Evolutionary conservation across 2,113 vertebrate genomes (phyloP).

Genomic region (Phrynosoma blainvillii): DNA sequence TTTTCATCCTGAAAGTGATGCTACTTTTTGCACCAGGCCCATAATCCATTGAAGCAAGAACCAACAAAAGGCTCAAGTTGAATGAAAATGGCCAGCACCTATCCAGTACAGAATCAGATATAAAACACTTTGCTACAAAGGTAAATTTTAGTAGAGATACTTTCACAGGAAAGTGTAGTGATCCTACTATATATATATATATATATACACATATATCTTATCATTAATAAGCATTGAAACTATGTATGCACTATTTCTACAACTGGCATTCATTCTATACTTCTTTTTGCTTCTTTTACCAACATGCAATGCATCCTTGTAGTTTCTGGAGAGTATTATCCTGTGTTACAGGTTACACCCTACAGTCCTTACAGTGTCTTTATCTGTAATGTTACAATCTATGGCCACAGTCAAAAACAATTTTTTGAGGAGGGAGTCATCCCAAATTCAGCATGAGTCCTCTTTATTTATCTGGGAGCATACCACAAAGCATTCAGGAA

Average conservation of each 20-base stretch:
- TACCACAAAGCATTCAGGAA: background rate
- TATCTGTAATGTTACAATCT: constrained; percentile 65
- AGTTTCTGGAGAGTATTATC: constrained; percentile 64
- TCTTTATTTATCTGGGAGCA: background rate
- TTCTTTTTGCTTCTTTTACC: constrained; percentile 45
- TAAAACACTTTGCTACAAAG: constrained; percentile 76
- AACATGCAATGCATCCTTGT: constrained; percentile 70
- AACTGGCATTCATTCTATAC: constrained; percentile 65
- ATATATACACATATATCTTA: constrained; percentile 49
- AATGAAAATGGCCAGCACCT: constrained; percentile 68
- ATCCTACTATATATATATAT: constrained; percentile 38
- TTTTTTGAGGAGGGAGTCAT: background rate
- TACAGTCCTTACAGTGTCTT: constrained; percentile 64
- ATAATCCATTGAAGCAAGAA: constrained; percentile 70
- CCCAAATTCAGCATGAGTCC: background rate
- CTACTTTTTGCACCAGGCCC: constrained; percentile 67
- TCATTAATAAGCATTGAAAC: constrained; percentile 68
- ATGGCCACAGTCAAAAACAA: constrained; percentile 7
- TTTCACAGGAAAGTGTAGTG: constrained; percentile 74
- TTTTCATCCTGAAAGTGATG: constrained; percentile 67
- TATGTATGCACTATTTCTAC: constrained; percentile 65
- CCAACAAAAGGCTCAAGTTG: constrained; percentile 56
- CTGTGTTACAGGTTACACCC: constrained; percentile 58
- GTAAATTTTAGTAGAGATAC: constrained; percentile 74
- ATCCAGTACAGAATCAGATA: constrained; percentile 75